These are phyloP conservation scores for Taeniopygia guttata DNA, from an alignment of 2,797 vertebrate species.

Conservation along the genomic window DNA sequence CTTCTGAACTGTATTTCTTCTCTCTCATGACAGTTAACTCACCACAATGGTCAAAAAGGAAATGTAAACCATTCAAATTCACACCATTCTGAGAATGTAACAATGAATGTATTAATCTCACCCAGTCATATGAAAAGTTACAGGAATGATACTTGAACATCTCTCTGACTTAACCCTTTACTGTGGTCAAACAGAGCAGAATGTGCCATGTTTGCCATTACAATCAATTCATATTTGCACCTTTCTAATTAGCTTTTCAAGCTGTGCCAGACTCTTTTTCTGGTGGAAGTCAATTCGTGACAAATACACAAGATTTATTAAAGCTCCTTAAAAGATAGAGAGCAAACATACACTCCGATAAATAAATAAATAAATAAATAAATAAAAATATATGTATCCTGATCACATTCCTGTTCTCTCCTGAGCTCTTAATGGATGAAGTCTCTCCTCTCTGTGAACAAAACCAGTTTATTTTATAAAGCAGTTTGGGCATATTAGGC, in stretches of 20 bases:
- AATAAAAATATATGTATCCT: not conserved
- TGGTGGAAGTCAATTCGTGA: not conserved
- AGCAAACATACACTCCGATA: not conserved
- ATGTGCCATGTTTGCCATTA: not conserved
- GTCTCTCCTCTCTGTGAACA: not conserved
- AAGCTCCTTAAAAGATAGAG: not conserved
- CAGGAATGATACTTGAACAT: not conserved
- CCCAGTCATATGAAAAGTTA: not conserved
- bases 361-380: fast-evolving
- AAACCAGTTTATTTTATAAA: not conserved
- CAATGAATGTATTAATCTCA: not conserved
- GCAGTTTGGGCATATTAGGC: not conserved
- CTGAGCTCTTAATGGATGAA: not conserved
- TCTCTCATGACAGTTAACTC: not conserved
- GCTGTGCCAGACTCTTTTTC: not conserved
- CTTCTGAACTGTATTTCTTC: not conserved
- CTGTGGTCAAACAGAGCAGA: not conserved
- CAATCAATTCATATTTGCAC: not conserved
- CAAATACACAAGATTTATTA: not conserved
- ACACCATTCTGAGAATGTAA: not conserved
- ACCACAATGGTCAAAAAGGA: not conserved
- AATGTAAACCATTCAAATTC: not conserved
- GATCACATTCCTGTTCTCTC: not conserved
- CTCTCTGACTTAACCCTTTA: not conserved
- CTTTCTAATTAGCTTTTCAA: not conserved